Evolutionary conservation across 2,113 vertebrate species (phyloP).

Genomic region (Eonycteris spelaea): DNA sequence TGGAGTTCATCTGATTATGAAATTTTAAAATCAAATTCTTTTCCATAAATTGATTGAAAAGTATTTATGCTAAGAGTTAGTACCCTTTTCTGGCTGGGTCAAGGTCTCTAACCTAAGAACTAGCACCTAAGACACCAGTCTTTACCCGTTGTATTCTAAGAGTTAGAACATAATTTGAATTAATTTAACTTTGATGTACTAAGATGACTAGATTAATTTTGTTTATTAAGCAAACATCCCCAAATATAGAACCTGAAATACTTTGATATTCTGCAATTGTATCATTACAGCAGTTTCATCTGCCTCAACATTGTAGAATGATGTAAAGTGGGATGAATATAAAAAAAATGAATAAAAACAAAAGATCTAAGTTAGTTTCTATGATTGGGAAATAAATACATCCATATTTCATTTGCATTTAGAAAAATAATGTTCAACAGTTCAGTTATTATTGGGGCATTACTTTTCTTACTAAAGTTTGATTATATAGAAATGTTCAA

Average conservation of each 20-base stretch:
- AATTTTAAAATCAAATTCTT: conserved; percentile 22
- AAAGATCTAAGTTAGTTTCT: conserved; percentile 16
- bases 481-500: conserved; percentile 31
- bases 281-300: background rate
- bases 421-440: conserved; percentile 44
- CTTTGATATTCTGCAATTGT: conserved; percentile 9
- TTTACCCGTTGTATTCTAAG: background rate
- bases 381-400: conserved; percentile 28
- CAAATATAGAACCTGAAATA: background rate
- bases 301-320: background rate
- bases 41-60: background rate
- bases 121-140: background rate
- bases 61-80: background rate
- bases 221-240: background rate
- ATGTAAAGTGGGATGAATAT: background rate
- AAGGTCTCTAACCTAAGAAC: background rate
- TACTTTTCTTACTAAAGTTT: conserved; percentile 59
- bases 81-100: background rate
- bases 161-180: background rate
- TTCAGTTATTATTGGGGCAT: conserved; percentile 2
- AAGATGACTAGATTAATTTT: conserved; percentile 9
- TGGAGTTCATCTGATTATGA: background rate
- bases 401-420: conserved; percentile 47
- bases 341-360: background rate
- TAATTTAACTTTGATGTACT: background rate